Conservation (phyloP, 1,140 invertebrate genomes). For the Nautilus pompilius region DNA sequence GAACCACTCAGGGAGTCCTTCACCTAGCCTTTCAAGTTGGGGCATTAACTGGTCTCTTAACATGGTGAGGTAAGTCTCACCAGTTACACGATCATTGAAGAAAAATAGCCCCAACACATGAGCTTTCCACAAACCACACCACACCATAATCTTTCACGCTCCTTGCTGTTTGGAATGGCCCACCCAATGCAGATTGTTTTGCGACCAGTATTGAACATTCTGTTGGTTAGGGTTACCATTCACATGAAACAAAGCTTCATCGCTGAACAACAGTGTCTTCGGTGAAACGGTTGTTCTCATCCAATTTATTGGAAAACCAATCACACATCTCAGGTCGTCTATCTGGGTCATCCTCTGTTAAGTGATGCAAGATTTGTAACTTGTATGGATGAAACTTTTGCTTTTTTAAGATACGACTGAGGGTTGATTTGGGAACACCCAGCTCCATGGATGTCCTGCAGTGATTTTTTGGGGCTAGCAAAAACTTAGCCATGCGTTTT, state of each 20-base stretch:
- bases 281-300: background rate
- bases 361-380: slow-evolving; percentile 1
- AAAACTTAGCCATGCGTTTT: no score
- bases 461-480: no score
- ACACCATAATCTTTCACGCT: background rate
- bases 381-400: slow-evolving; percentile 3
- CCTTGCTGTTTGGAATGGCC: background rate
- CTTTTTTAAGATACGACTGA: no score
- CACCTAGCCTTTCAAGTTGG: background rate
- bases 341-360: background rate
- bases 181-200: background rate
- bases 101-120: background rate
- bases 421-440: no score
- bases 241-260: background rate
- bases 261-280: background rate
- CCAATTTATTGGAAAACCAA: background rate
- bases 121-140: background rate
- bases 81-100: background rate
- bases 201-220: background rate
- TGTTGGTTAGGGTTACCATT: background rate
- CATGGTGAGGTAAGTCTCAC: background rate
- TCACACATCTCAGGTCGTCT: background rate
- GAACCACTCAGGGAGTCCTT: background rate
- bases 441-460: no score
- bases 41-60: background rate